Percentiles rank a stretch among this genome's conserved stretches.
phyloP scores from a whole-genome alignment of 2,113 vertebrate genomes.

The Neofelis nebulosa region DNA sequence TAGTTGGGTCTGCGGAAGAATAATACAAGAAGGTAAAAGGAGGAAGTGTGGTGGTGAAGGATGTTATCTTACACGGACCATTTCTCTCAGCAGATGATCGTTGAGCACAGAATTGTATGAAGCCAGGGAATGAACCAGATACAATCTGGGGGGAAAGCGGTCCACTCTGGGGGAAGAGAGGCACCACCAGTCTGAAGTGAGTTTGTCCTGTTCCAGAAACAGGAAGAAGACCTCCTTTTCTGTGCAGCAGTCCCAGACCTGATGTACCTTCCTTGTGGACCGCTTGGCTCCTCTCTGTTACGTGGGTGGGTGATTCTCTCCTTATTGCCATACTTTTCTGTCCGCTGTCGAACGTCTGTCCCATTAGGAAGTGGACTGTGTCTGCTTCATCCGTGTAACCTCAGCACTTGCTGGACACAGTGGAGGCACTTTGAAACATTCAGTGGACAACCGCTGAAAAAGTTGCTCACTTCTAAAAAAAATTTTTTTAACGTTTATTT shows the following conservation, averaged over 20 bases:
- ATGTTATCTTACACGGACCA: too few species aligned
- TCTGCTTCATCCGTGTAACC: background rate
- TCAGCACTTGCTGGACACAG: background rate
- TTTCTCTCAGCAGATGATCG: background rate
- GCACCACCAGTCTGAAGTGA: background rate
- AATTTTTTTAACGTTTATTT: too few species aligned
- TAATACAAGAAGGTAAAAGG: background rate
- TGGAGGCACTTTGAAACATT: background rate
- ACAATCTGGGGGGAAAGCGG: too few species aligned
- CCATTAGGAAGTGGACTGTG: background rate
- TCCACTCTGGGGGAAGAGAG: background rate
- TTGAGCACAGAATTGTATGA: background rate
- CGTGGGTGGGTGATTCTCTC: background rate
- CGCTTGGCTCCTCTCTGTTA: background rate
- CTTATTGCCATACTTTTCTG: background rate
- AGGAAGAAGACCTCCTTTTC: background rate
- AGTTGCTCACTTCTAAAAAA: background rate
- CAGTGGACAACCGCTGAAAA: background rate
- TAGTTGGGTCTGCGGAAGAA: background rate
- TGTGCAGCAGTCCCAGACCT: background rate
- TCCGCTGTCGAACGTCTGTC: background rate
- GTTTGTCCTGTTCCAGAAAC: background rate
- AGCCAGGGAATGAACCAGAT: background rate
- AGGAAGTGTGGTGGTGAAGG: background rate
- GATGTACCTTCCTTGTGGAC: background rate